Conservation (phyloP, 2,888 invertebrate species). For the Crematogaster levior region DNA sequence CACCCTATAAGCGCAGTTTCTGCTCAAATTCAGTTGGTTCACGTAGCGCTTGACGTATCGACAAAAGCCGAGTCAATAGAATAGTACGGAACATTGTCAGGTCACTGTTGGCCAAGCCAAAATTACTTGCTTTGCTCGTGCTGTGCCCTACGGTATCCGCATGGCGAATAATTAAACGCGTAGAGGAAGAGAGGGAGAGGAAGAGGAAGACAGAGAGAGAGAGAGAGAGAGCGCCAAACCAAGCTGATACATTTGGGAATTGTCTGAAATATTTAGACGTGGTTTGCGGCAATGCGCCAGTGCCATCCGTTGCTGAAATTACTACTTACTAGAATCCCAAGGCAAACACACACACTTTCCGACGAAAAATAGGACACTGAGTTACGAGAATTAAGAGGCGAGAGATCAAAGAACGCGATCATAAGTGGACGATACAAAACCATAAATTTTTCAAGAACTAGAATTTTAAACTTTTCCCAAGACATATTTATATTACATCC, state of each 20-base stretch:
- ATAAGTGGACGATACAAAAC: too few species aligned
- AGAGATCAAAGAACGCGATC: neutral
- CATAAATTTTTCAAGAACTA: neutral
- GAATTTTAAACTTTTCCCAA: neutral
- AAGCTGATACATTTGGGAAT: slow-evolving; percentile 32
- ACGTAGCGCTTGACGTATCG: slow-evolving; percentile 28
- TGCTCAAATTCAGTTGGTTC: slow-evolving; percentile 32
- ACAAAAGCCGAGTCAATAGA: slow-evolving; percentile 41
- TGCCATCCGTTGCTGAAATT: slow-evolving; percentile 30
- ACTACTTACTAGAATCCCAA: slow-evolving; percentile 29
- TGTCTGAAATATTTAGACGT: slow-evolving; percentile 43
- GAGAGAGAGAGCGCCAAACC: neutral
- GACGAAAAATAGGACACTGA: neutral
- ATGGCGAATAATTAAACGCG: slow-evolving; percentile 47
- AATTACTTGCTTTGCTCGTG: slow-evolving; percentile 43
- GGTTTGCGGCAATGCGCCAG: slow-evolving; percentile 17
- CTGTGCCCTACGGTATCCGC: slow-evolving; percentile 18
- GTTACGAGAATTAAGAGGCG: neutral
- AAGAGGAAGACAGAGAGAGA: neutral
- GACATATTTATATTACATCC: neutral
- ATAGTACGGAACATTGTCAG: slow-evolving; percentile 29
- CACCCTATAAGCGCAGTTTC: neutral
- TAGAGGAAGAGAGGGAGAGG: neutral
- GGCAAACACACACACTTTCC: neutral
- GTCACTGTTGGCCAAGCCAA: slow-evolving; percentile 20